Base-by-base conservation (phyloP, 2,888 invertebrate species). In the Agrotis exclamationis region DNA sequence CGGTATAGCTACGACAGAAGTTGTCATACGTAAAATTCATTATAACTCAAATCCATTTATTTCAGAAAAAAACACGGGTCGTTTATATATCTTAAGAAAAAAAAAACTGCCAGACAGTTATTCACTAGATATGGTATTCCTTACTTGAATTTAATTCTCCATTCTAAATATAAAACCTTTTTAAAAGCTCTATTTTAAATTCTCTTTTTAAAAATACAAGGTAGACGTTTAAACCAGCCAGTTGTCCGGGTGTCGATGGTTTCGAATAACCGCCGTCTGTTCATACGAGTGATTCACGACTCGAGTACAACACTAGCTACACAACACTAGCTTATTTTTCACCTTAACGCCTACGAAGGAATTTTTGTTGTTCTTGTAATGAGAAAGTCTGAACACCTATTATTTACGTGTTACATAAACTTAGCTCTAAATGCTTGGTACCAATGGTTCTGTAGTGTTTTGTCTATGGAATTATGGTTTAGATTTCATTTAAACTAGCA, bases 241-340 rank as follows among this genome's bases (percentile, higher is more conserved):
- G 69, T 76, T 80, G 82, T 80, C 78, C 82, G 56, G 69, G 73
- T 80, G 82, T 80, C 73, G 82, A 75, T 79, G 85, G 86, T 87
- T 86, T 86, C 80, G 69, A 82, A 85, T 85, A 87, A 86, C 80
- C 66, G 73, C 70, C 75, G 75, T 72, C 65, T 50, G 70, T 83
- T 78, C 79, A 63, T 83, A 79, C 82, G 70, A 74, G 72, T 84
- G 83, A 83, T 85, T 85, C 84, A 85, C 78, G 79, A 74, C n/a
- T 54, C 39, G 63, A 56, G 47, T 66, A 73, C 53, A 64, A 57
- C 66, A 63, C 67, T 56, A 67, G 57, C 16, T 60, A n/a, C 62
- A 73, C 53, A 64, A 60, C 66, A 63, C 65, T 56, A 69, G 62
- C 9, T 60, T 73, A 84, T 84, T 84, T 85, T 86, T 83, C 83